Evolutionary conservation across 2,888 invertebrate species (phyloP).

Genomic region (Sceliomorpha sp.): DNA sequence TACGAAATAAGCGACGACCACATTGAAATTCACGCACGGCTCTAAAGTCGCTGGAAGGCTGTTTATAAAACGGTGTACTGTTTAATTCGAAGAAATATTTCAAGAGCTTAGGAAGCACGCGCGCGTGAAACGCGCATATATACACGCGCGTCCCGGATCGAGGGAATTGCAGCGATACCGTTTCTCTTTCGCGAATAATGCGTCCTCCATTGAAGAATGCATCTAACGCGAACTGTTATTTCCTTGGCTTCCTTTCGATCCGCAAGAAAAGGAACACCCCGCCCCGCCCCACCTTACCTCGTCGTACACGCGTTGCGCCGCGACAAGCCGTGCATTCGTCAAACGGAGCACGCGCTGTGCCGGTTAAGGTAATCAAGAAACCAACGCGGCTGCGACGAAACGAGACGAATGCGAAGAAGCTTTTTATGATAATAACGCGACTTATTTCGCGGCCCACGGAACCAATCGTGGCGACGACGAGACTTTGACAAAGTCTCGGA

Average conservation of each 20-base stretch:
- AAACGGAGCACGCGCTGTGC: conserved; percentile 17
- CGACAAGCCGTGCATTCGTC: conserved; percentile 25
- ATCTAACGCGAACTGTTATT: conserved; percentile 12
- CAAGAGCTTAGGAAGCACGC: no score
- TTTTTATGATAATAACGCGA: conserved; percentile 39
- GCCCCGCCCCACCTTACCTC: conserved; percentile 12
- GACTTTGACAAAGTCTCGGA: conserved; percentile 2
- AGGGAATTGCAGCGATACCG: conserved; percentile 9
- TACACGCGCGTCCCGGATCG: no score
- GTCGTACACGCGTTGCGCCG: conserved; percentile 17
- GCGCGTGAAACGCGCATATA: no score
- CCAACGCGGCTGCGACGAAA: conserved; percentile 35
- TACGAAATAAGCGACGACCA: no score
- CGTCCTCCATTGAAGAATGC: conserved; percentile 8
- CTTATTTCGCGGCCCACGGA: conserved; percentile 9
- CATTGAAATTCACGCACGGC: no score
- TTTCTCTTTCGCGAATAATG: background rate
- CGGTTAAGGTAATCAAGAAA: conserved; percentile 25
- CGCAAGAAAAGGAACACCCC: conserved; percentile 12
- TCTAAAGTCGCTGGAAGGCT: no score
- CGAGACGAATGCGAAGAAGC: conserved; percentile 35
- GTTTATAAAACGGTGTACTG: no score
- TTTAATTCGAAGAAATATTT: no score
- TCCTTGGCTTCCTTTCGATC: conserved; percentile 47
- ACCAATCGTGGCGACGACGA: conserved; percentile 3